Percentiles rank a stretch among this genome's conserved stretches.
Evolutionary conservation across 2,888 invertebrate genomes (phyloP).

Genomic region (Thymelicus acteon): DNA sequence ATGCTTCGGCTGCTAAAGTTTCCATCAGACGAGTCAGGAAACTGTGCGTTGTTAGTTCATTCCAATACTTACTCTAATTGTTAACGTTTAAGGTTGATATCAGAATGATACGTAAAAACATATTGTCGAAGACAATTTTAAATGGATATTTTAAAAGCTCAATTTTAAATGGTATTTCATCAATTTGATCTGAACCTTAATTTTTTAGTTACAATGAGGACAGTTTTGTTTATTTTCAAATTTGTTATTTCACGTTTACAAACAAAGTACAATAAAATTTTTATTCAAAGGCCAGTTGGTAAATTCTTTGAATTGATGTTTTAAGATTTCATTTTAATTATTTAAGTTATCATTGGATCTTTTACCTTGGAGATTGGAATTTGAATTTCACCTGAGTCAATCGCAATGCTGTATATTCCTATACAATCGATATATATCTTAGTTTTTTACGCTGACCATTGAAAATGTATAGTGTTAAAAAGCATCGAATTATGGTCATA

Average conservation of each 20-base stretch:
- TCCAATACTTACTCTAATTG: neutral
- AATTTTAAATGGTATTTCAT: neutral
- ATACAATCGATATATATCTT: neutral
- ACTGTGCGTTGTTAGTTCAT: neutral
- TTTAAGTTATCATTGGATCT: no score
- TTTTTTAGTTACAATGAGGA: neutral
- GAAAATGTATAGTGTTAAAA: neutral
- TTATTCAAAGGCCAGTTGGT: no score
- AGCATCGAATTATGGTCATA: neutral
- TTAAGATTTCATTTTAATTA: no score
- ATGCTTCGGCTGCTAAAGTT: slow-evolving; percentile 4
- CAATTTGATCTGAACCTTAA: neutral
- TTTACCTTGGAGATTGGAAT: no score
- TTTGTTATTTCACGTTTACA: no score
- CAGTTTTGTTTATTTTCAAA: no score
- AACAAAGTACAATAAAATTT: no score
- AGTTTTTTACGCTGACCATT: neutral
- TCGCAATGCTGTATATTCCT: no score
- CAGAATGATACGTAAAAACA: neutral
- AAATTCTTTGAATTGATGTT: no score
- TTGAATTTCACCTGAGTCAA: no score
- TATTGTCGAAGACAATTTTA: no score
- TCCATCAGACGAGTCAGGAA: neutral
- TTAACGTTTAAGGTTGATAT: neutral
- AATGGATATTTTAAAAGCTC: no score